These are phyloP conservation scores for Cephus runcator DNA, from an alignment of 2,888 invertebrate genomes.

Conservation along the genomic window DNA sequence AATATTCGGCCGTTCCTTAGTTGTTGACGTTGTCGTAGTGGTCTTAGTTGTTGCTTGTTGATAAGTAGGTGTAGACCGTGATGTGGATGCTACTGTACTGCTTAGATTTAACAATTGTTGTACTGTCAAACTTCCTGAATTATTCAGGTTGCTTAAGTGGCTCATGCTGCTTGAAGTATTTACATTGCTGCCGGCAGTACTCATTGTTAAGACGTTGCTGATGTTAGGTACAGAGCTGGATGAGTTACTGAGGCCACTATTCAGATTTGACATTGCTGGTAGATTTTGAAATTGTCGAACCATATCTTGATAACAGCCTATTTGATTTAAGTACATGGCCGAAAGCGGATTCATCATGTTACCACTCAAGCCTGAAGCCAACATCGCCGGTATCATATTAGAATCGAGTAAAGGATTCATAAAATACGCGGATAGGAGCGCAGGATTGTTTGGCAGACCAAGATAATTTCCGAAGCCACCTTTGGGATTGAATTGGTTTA, in stretches of 20 bases:
- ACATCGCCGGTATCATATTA: conserved; percentile 49
- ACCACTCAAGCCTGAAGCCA: conserved; percentile 45
- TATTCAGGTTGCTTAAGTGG: conserved; percentile 32
- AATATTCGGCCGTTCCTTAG: conserved; percentile 67
- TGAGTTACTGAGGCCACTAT: conserved; percentile 35
- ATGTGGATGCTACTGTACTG: conserved; percentile 37
- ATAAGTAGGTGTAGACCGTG: conserved; percentile 39
- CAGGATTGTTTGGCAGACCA: conserved; percentile 39
- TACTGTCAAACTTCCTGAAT: conserved; percentile 34
- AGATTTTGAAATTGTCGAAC: conserved; percentile 56
- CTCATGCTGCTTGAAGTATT: conserved; percentile 27
- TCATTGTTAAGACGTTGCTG: conserved; percentile 40
- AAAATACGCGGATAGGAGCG: conserved; percentile 54
- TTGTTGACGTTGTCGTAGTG: conserved; percentile 49
- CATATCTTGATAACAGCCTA: conserved; percentile 55
- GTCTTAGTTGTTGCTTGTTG: conserved; percentile 31
- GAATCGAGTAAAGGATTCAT: conserved; percentile 55
- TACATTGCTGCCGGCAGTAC: conserved; percentile 23
- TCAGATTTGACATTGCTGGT: conserved; percentile 41
- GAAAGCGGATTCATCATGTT: conserved; percentile 52
- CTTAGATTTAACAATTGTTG: conserved; percentile 48
- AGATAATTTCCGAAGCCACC: conserved; percentile 46
- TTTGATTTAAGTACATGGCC: conserved; percentile 53
- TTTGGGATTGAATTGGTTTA: conserved; percentile 49
- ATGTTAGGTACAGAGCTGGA: conserved; percentile 35